These are phyloP conservation scores for Drosophila vallismaia DNA, from an alignment of 2,888 invertebrate species.

Conservation along the genomic window DNA sequence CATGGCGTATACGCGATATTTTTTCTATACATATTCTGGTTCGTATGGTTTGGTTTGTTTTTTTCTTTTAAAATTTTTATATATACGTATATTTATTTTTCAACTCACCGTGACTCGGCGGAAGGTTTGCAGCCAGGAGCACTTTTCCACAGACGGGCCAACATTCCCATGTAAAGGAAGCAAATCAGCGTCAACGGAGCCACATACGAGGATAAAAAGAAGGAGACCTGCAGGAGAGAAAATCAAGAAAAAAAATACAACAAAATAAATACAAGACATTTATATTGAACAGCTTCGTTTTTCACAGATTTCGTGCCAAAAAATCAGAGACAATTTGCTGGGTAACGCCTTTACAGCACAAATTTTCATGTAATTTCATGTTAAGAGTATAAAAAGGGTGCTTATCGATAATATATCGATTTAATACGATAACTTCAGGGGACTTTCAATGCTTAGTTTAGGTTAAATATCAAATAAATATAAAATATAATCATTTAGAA, in stretches of 20 bases:
- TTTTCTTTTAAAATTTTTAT: background rate
- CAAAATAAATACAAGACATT: background rate
- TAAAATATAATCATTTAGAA: too few species aligned
- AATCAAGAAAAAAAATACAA: background rate
- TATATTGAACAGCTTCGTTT: background rate
- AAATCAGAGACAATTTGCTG: background rate
- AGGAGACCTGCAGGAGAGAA: slow-evolving; percentile 87
- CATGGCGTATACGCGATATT: slow-evolving; percentile 48
- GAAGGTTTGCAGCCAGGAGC: slow-evolving; percentile 92
- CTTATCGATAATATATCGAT: background rate
- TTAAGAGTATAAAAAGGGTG: background rate
- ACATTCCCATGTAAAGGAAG: slow-evolving; percentile 94
- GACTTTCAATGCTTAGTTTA: too few species aligned
- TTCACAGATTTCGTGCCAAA: background rate
- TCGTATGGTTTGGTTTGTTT: background rate
- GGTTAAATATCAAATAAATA: too few species aligned
- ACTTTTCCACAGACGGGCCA: slow-evolving; percentile 92
- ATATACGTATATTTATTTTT: background rate
- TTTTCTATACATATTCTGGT: slow-evolving; percentile 14
- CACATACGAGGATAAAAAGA: slow-evolving; percentile 94
- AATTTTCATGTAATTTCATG: too few species aligned
- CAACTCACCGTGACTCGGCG: slow-evolving; percentile 86
- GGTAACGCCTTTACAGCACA: background rate
- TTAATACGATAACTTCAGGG: background rate
- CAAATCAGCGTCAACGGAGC: slow-evolving; percentile 94